These are phyloP conservation scores for Colaptes auratus DNA, from an alignment of 2,113 vertebrate species.

Conservation along the genomic window DNA sequence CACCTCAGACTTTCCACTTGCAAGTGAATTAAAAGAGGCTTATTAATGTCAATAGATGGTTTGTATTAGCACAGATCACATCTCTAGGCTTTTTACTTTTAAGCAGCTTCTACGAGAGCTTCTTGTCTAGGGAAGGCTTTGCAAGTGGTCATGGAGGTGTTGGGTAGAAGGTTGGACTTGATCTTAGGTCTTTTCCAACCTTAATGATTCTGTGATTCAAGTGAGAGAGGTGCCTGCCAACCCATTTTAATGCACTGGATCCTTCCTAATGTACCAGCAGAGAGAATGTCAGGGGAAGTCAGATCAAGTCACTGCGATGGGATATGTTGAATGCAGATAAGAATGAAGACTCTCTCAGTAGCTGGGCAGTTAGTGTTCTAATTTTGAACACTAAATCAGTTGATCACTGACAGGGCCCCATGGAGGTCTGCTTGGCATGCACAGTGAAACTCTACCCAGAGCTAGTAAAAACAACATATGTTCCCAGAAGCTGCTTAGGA, in stretches of 20 bases:
- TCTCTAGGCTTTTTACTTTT: background rate
- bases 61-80: background rate
- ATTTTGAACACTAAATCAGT: background rate
- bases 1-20: background rate
- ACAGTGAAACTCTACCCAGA: constrained; percentile 30
- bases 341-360: background rate
- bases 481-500: constrained; percentile 66
- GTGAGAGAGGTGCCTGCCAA: background rate
- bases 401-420: background rate
- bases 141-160: background rate
- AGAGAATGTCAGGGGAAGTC: background rate
- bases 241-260: too few species aligned
- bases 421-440: constrained; percentile 30
- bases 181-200: too few species aligned
- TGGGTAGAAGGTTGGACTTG: too few species aligned
- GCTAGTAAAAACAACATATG: constrained; percentile 64
- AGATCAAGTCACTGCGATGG: background rate
- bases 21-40: background rate
- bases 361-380: background rate
- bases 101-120: background rate
- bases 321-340: background rate
- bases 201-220: too few species aligned
- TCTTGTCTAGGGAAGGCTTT: background rate
- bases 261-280: background rate
- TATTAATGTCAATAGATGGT: background rate